Evolutionary conservation across 2,113 vertebrate species (phyloP), one percentile per base, ranked within the genome.

Genomic region (Dipodomys stephensi): DNA sequence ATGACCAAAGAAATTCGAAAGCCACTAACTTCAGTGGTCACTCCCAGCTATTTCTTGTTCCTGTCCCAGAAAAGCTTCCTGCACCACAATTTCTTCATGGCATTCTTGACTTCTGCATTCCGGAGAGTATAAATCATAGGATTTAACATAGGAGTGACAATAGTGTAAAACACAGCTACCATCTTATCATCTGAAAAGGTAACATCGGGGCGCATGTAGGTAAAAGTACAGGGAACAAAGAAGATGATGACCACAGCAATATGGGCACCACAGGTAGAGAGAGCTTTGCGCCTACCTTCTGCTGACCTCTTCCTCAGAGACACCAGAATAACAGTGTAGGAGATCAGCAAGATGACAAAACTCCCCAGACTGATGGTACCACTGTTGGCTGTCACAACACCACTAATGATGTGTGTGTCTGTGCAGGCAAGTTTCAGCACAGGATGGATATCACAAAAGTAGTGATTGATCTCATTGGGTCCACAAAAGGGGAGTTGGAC

Each of bases 211-310:
- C 64, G 15, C 87, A 88, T 88, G 20, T 88, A 79, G 30, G 53
- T 88, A 6, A 88, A 88, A 28, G 57, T 68, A 57, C 64, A 88
- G 74, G 87, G 74, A 28, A 20, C 87, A 5, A 88, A 88, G 46
- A 79, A 78, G 46, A 88, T 79, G 23, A 88, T 88, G 87, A 88
- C 87, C 46, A 88, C 87, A 28, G 87, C 44, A 65, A 88, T 79
- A n/a, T 88, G 74, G 23, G 74, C 32, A 2, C 74, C 87, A 79
- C 87, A 88, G n/a, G 74, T 79, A 23, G 87, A 88, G 8, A 88
- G 87, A 35, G 87, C 87, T 79, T 88, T 88, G 74, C 44, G 30
- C 9, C 74, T 88, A 3, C 74, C 86, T 57, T 88, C 86, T 8
- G 86, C n/a, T 53, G 86, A 78, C 10, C 53, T 73, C 44, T 78